Evolutionary conservation across 2,113 vertebrate species (phyloP).

Genomic region (Varanus komodoensis): DNA sequence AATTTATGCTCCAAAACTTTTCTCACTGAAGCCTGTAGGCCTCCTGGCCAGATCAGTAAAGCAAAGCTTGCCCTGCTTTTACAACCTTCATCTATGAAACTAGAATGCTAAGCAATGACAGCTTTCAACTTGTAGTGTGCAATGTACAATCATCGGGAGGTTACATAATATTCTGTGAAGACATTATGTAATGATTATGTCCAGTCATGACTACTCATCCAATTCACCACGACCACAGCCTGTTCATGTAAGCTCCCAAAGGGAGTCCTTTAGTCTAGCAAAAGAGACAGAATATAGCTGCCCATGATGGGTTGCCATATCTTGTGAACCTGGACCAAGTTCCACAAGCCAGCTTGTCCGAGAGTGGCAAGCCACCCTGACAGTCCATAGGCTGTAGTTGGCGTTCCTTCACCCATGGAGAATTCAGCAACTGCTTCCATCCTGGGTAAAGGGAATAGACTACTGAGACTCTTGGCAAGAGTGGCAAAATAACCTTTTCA

Average conservation of each 20-base stretch:
- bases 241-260: neutral
- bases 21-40: neutral
- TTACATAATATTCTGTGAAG: neutral
- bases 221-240: neutral
- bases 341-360: too few relatives aligned
- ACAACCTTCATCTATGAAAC: neutral
- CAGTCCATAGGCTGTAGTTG: too few relatives aligned
- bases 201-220: neutral
- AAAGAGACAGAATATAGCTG: neutral
- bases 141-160: neutral
- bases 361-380: too few relatives aligned
- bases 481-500: too few relatives aligned
- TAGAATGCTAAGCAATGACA: neutral
- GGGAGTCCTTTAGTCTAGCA: rapidly evolving
- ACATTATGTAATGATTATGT: too few relatives aligned
- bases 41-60: neutral
- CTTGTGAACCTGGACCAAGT: too few relatives aligned
- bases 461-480: too few relatives aligned
- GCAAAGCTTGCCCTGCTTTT: neutral
- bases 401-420: too few relatives aligned
- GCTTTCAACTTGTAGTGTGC: neutral
- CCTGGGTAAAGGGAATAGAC: too few relatives aligned
- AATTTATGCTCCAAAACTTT: neutral
- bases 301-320: neutral
- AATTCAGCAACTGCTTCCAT: too few relatives aligned